phyloP scores from a whole-genome alignment of 2,113 vertebrate species.

The Epinephelus cyanopodus region DNA sequence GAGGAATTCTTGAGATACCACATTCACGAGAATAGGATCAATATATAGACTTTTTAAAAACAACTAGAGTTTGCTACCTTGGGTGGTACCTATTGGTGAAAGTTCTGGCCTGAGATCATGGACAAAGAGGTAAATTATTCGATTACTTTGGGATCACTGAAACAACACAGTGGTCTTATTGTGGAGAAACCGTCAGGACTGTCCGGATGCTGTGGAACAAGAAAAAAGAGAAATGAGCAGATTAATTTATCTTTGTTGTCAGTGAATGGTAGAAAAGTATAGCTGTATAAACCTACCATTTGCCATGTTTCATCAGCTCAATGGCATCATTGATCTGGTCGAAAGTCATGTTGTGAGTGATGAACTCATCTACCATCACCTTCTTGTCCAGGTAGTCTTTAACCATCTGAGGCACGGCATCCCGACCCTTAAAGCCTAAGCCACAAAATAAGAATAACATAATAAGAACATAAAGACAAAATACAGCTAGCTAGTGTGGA shows the following conservation, averaged over 20 bases:
- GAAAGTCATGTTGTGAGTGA: slow-evolving; percentile 84
- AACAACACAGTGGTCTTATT: slow-evolving; percentile 40
- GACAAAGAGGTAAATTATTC: not conserved
- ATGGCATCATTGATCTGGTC: slow-evolving; percentile 86
- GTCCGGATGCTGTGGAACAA: slow-evolving; percentile 88
- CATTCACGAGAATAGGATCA: too few species aligned
- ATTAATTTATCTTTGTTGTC: not conserved
- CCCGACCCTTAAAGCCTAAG: slow-evolving; percentile 85
- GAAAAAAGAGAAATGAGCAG: slow-evolving; percentile 9
- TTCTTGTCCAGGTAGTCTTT: slow-evolving; percentile 85
- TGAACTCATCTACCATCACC: slow-evolving; percentile 84
- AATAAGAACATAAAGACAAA: not conserved
- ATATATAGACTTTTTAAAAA: too few species aligned
- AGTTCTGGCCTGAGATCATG: too few species aligned
- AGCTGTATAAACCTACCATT: slow-evolving; percentile 75
- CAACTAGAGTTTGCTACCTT: too few species aligned
- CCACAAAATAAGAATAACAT: not conserved
- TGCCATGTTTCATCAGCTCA: slow-evolving; percentile 82
- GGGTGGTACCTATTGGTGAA: too few species aligned
- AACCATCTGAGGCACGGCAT: slow-evolving; percentile 84
- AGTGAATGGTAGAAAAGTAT: not conserved
- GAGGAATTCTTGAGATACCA: too few species aligned
- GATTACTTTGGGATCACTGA: not conserved
- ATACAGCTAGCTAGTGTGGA: too few species aligned
- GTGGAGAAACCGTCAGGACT: slow-evolving; percentile 84